A percentile compares a stretch with the other conserved stretches of the same genome.
Evolutionary conservation across 2,888 invertebrate species (phyloP).

Genomic region (Strigamia transsilvanica): DNA sequence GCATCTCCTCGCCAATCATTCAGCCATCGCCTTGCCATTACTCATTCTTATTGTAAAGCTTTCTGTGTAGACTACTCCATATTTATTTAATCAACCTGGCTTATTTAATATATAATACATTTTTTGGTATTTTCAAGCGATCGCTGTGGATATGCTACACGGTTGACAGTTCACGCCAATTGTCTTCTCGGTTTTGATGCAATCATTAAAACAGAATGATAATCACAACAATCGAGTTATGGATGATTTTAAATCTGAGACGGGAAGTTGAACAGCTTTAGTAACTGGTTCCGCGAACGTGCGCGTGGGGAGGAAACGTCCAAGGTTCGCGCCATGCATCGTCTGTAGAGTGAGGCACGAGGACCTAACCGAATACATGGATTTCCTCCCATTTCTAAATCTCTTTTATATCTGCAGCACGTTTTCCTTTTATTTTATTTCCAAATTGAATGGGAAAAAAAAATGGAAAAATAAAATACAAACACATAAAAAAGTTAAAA

Average conservation of each 20-base stretch:
- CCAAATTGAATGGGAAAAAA: not conserved
- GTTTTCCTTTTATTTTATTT: not conserved
- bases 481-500: not conserved
- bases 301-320: constrained; percentile 32
- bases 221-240: constrained; percentile 21
- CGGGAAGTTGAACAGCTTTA: constrained; percentile 45
- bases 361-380: not conserved
- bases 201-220: not conserved
- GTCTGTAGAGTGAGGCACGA: constrained; percentile 39
- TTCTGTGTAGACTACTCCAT: not conserved
- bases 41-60: not conserved
- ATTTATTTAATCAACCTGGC: not conserved
- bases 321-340: constrained; percentile 46
- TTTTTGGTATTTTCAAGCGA: not conserved
- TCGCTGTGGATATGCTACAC: not conserved
- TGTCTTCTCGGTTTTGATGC: not conserved
- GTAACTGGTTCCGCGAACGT: constrained; percentile 32
- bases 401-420: not conserved
- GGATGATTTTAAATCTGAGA: constrained; percentile 34
- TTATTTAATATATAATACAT: not conserved
- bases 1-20: not conserved
- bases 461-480: not conserved
- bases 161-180: not conserved
- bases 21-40: constrained; percentile 10
- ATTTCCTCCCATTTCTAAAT: not conserved